phyloP scores from a whole-genome alignment of 2,888 invertebrate species.

The Agrilus cyanescens region DNA sequence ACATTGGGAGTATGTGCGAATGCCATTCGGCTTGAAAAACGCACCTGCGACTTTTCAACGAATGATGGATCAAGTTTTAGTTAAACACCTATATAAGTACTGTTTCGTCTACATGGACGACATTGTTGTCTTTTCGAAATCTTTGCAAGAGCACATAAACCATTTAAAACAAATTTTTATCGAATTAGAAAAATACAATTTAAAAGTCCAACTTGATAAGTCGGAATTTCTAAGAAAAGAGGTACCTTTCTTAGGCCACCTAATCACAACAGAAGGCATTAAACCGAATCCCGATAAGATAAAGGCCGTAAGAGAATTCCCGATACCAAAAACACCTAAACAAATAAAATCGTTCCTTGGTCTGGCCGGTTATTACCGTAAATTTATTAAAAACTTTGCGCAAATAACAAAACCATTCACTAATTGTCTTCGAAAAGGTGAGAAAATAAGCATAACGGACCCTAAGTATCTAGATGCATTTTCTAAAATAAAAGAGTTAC shows the following conservation, averaged over 20 bases:
- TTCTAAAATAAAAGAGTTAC: conserved; percentile 2
- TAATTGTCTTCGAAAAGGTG: conserved; percentile 5
- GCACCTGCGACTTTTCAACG: conserved; percentile 23
- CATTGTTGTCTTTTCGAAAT: conserved; percentile 24
- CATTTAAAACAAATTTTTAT: conserved; percentile 9
- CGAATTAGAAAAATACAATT: conserved; percentile 8
- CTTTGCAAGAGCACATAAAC: conserved; percentile 17
- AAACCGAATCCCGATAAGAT: conserved; percentile 17
- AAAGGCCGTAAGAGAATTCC: conserved; percentile 12
- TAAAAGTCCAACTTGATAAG: conserved; percentile 16
- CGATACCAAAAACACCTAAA: conserved; percentile 11
- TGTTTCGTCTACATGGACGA: conserved; percentile 29
- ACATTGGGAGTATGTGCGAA: conserved; percentile 18
- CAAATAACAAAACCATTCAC: conserved; percentile 9
- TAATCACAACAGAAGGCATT: conserved; percentile 14
- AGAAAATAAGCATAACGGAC: conserved; percentile 6
- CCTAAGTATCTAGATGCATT: conserved; percentile 6
- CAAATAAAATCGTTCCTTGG: conserved; percentile 11
- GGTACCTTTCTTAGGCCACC: conserved; percentile 12
- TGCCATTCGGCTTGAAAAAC: conserved; percentile 22
- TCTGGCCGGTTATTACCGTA: conserved; percentile 9
- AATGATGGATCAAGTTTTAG: conserved; percentile 21
- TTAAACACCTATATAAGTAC: conserved; percentile 16
- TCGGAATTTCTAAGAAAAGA: conserved; percentile 13
- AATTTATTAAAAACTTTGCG: conserved; percentile 11